Conservation (phyloP, 2,888 invertebrate species). For the Molanna angustata region DNA sequence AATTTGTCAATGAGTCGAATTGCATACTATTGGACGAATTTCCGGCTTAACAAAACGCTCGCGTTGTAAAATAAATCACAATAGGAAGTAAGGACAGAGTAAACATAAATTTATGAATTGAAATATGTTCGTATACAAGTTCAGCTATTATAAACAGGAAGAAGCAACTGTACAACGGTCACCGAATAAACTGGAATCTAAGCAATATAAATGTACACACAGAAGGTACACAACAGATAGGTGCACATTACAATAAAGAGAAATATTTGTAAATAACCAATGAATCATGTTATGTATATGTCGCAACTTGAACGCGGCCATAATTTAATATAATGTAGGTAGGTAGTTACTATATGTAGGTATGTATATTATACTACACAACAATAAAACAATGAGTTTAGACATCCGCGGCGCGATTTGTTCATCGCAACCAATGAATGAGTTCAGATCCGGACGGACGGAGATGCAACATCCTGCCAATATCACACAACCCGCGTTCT, state of each 20-base stretch:
- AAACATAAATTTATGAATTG: constrained; percentile 16
- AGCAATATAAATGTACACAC: no score
- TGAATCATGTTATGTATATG: constrained; percentile 14
- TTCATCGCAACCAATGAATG: constrained; percentile 30
- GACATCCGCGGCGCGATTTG: constrained; percentile 29
- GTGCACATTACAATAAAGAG: background rate
- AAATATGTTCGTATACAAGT: constrained; percentile 6
- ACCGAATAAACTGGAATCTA: no score
- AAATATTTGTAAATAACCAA: constrained; percentile 1
- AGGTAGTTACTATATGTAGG: no score
- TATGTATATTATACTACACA: no score
- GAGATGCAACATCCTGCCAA: constrained; percentile 28
- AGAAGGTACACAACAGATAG: no score
- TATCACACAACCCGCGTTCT: background rate
- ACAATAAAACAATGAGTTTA: constrained; percentile 26
- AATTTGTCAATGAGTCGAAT: constrained; percentile 27
- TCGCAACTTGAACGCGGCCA: constrained; percentile 17
- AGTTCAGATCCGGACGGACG: constrained; percentile 27
- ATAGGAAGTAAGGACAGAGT: constrained; percentile 24
- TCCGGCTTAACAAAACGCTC: constrained; percentile 22
- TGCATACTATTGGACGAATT: constrained; percentile 26
- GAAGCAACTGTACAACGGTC: background rate
- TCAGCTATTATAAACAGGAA: constrained; percentile 22
- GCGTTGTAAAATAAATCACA: constrained; percentile 18
- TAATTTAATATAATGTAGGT: no score